Conservation (phyloP, 2,113 vertebrate species). For the Nerophis lumbriciformis region DNA sequence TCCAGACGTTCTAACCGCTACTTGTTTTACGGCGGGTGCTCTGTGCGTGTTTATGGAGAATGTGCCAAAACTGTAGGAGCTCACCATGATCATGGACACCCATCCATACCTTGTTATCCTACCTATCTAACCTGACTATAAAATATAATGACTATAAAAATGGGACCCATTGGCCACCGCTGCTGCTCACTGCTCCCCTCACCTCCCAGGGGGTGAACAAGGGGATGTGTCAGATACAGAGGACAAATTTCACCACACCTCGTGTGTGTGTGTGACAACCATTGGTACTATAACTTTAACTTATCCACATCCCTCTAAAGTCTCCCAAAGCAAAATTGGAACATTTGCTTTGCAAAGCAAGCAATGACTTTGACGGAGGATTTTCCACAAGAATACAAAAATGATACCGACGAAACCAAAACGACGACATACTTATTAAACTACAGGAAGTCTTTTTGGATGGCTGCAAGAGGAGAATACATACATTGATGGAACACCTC, state of each 20-base stretch:
- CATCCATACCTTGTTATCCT: constrained; percentile 20
- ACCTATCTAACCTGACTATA: too few relatives aligned
- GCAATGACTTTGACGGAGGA: constrained; percentile 34
- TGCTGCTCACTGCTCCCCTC: too few relatives aligned
- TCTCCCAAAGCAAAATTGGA: constrained; percentile 14
- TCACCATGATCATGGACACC: constrained; percentile 24
- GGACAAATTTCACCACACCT: too few relatives aligned
- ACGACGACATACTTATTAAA: neutral
- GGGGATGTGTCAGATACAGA: too few relatives aligned
- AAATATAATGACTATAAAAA: too few relatives aligned
- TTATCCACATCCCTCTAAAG: too few relatives aligned
- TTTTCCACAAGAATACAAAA: constrained; percentile 46
- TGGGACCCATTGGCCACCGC: neutral
- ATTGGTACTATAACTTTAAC: too few relatives aligned
- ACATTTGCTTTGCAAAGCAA: constrained; percentile 16
- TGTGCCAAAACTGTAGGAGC: constrained; percentile 21
- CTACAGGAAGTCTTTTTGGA: constrained; percentile 28
- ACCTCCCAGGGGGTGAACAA: too few relatives aligned
- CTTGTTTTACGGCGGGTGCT: constrained; percentile 5
- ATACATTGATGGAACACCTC: constrained; percentile 20
- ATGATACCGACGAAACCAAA: constrained; percentile 18
- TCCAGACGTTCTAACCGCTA: too few relatives aligned
- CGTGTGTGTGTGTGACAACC: too few relatives aligned
- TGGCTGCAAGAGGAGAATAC: constrained; percentile 33
- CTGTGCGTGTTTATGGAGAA: neutral